Percentiles rank a stretch among this genome's conserved stretches.
These are phyloP conservation scores for Antechinus flavipes DNA, from an alignment of 2,113 vertebrate species.

Conservation along the genomic window DNA sequence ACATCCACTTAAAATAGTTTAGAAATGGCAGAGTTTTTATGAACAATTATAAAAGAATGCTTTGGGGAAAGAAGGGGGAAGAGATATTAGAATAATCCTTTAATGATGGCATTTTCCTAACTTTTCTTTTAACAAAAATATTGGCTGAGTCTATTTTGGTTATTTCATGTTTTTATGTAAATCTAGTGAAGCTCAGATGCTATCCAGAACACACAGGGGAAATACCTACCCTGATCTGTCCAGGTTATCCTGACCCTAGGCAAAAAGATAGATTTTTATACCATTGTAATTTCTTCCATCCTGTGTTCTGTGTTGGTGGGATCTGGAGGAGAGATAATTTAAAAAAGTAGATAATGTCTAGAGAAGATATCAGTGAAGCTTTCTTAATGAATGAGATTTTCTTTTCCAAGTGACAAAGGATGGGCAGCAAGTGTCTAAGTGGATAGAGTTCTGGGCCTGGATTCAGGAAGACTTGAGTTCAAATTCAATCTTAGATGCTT, in stretches of 20 bases:
- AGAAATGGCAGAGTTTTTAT: background rate
- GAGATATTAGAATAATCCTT: background rate
- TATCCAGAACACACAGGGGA: background rate
- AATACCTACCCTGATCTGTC: background rate
- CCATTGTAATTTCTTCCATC: background rate
- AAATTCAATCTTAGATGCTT: background rate
- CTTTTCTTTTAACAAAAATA: background rate
- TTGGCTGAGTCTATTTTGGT: conserved; percentile 16
- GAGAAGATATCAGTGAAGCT: background rate
- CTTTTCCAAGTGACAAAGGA: background rate
- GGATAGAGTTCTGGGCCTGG: background rate
- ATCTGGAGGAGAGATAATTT: background rate
- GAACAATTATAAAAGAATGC: background rate
- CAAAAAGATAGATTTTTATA: conserved; percentile 22
- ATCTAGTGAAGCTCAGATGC: background rate
- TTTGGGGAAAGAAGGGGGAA: background rate
- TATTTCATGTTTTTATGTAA: background rate
- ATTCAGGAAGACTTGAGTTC: background rate
- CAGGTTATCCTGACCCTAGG: background rate
- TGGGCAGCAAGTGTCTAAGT: background rate
- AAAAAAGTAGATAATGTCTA: background rate
- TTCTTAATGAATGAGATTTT: background rate
- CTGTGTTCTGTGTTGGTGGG: background rate
- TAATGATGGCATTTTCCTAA: background rate
- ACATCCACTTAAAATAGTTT: background rate